Base-by-base conservation (phyloP, 2,797 vertebrate species). In the Calcarius lapponicus region DNA sequence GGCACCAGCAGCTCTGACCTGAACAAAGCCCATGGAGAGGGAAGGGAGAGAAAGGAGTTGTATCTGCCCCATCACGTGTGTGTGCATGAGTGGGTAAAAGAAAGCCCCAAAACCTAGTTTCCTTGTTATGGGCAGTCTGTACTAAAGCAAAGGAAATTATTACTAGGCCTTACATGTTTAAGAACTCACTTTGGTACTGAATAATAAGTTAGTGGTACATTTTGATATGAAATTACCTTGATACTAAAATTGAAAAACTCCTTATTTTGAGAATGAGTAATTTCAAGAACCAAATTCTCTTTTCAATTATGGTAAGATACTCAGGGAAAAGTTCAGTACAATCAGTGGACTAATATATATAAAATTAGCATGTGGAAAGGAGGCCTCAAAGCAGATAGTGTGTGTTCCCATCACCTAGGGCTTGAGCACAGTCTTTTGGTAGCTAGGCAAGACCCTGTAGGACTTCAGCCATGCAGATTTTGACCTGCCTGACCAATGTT, bases 331-430 rank as follows among this genome's bases (percentile, higher is more conserved):
- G 9, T 69, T 88, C 22, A 21, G n/a, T 56, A 25, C 10, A 40
- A 50, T 38, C 21, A 16, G 4, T n/a, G 56, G 32, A 58, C 26
- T 65, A 65, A 22, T 12, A 56, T 12, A 17, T 9, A 36, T 45
- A 75, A 75, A 72, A 79, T 20, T 15, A 69, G 14, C 31, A 40
- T 1, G 5, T 6, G 6, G 18, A 58, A 86, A 84, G 43, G 79
- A 75, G 36, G 2, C 26, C 18, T 32, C 10, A 66, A 42, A 53
- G 6, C 2, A 83, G 58, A 57, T 1, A 32, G 5, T 0, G 0
- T 45, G 17, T 21, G 25, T 42, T 86, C 10, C 28, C 10, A 6
- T 61, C 6, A 36, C 20, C 32, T 19, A 40, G 15, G 18, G 26
- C 36, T 47, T 5, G 2, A 66, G 45, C 43, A 56, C 21, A 78